phyloP scores from a whole-genome alignment of 2,113 vertebrate genomes.

The Atractosteus spatula region DNA sequence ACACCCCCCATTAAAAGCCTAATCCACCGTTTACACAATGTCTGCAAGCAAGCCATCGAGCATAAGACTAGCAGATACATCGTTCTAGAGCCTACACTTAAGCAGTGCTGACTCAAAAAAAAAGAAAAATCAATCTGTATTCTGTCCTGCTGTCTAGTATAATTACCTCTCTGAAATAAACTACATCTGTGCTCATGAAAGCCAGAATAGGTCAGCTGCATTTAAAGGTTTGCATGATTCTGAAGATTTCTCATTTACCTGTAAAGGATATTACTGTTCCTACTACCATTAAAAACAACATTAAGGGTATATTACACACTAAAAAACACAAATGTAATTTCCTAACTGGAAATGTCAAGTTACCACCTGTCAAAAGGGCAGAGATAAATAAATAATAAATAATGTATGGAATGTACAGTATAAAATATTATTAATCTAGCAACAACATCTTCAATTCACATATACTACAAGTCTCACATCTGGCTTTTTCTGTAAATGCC shows the following conservation, averaged over 20 bases:
- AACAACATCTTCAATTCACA: no score
- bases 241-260: neutral
- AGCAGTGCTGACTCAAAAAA: neutral
- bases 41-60: constrained; percentile 14
- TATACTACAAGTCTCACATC: no score
- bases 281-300: no score
- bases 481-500: no score
- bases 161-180: constrained; percentile 17
- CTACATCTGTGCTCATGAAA: constrained; percentile 16
- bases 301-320: no score
- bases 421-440: no score
- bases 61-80: constrained; percentile 2
- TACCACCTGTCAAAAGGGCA: no score
- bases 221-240: constrained; percentile 1
- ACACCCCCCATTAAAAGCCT: constrained; percentile 40
- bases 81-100: neutral
- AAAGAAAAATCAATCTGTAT: constrained; percentile 23
- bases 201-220: constrained; percentile 18
- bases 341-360: no score
- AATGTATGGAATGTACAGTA: no score
- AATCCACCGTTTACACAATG: constrained; percentile 20
- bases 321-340: no score
- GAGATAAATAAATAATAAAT: no score
- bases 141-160: constrained; percentile 14
- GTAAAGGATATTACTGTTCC: no score